These are phyloP conservation scores for Epinephelus awoara DNA, from an alignment of 2,797 vertebrate genomes.

Conservation along the genomic window DNA sequence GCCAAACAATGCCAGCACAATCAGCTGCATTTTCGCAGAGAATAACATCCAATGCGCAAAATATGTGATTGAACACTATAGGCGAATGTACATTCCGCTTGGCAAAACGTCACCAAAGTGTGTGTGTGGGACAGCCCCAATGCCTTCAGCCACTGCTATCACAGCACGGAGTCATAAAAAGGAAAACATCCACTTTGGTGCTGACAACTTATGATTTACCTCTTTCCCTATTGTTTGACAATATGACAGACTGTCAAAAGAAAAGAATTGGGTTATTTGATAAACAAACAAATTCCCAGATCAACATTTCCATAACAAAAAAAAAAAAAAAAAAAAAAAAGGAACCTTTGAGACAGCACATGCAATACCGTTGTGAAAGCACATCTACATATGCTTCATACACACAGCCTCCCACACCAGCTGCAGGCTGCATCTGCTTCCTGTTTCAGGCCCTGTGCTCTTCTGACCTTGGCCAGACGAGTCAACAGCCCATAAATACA, in stretches of 20 bases:
- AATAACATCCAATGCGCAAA: no score
- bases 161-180: no score
- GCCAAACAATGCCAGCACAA: no score
- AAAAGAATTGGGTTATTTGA: background rate
- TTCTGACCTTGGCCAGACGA: constrained; percentile 47
- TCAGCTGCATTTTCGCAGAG: no score
- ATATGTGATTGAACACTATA: no score
- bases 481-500: constrained; percentile 50
- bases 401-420: constrained; percentile 39
- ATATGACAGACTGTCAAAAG: background rate
- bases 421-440: constrained; percentile 75
- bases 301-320: background rate
- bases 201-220: background rate
- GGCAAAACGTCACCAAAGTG: no score
- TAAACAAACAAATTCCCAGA: background rate
- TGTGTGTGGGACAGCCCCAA: no score
- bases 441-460: constrained; percentile 56
- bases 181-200: background rate
- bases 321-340: background rate
- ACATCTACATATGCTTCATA: background rate
- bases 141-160: no score
- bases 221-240: background rate
- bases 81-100: no score
- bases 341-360: no score
- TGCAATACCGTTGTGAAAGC: background rate